A percentile compares a stretch with the other conserved stretches of the same genome.
These are phyloP conservation scores for Candidula unifasciata DNA, from an alignment of 2,888 invertebrate genomes.

Conservation along the genomic window DNA sequence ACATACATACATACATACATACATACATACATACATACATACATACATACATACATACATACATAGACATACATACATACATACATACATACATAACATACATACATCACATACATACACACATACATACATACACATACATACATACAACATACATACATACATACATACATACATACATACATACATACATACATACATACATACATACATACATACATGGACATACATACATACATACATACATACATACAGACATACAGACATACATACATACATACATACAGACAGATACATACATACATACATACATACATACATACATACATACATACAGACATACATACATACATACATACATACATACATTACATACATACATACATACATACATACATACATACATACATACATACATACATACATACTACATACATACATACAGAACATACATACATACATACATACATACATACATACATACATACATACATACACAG, in stretches of 20 bases:
- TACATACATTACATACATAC: conserved; percentile 37
- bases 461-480: conserved; percentile 4
- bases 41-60: neutral
- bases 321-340: conserved; percentile 33
- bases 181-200: conserved; percentile 23
- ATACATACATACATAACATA: conserved; percentile 53
- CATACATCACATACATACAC: conserved; percentile 51
- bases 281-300: conserved; percentile 34
- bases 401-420: conserved; percentile 35
- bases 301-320: conserved; percentile 22
- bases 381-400: conserved; percentile 31
- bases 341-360: conserved; percentile 21
- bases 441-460: conserved; percentile 17
- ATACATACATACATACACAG: neutral
- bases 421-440: conserved; percentile 13
- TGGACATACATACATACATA: conserved; percentile 4
- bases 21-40: conserved; percentile 19
- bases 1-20: conserved; percentile 49
- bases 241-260: neutral
- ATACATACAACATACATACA: conserved; percentile 48
- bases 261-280: conserved; percentile 37
- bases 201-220: conserved; percentile 29
- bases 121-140: conserved; percentile 51
- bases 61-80: conserved; percentile 36
- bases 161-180: conserved; percentile 48